Conservation (phyloP, 1,140 invertebrate genomes). For the Drosophila watanabei region DNA sequence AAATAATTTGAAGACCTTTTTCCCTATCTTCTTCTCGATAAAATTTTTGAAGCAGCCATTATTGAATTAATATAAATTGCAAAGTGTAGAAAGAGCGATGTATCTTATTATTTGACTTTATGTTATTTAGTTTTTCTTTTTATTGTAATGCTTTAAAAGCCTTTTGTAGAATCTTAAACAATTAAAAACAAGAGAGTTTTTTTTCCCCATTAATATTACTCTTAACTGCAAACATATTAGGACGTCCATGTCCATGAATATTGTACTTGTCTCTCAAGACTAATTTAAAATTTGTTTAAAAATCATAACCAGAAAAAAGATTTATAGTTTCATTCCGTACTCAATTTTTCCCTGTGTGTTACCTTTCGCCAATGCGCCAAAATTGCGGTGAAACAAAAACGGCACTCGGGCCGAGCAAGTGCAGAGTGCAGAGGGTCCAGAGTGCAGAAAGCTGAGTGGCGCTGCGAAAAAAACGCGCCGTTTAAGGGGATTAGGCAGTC, state of each 20-base stretch:
- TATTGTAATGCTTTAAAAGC: no score
- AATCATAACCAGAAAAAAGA: background rate
- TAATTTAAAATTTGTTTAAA: background rate
- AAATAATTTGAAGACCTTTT: no score
- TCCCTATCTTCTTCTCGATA: no score
- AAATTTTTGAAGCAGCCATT: no score
- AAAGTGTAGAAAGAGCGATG: no score
- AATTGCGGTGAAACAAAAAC: slow-evolving; percentile 80
- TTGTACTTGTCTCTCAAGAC: no score
- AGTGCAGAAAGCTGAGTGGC: slow-evolving; percentile 42
- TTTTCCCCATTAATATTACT: background rate
- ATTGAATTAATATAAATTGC: no score
- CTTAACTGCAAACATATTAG: background rate
- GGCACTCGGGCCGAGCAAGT: slow-evolving; percentile 62
- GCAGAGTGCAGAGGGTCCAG: slow-evolving; percentile 45
- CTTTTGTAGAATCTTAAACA: no score
- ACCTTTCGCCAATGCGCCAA: slow-evolving; percentile 75
- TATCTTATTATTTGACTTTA: no score
- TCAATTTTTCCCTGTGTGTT: slow-evolving; percentile 26
- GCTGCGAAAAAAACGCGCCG: slow-evolving; percentile 68
- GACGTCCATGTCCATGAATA: background rate
- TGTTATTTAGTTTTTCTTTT: no score
- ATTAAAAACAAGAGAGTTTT: no score
- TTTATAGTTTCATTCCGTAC: background rate
- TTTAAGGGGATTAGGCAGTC: slow-evolving; percentile 83